Percentiles rank a stretch among this genome's conserved stretches.
Conservation (phyloP, 1,140 invertebrate species). For the Apis dorsata region DNA sequence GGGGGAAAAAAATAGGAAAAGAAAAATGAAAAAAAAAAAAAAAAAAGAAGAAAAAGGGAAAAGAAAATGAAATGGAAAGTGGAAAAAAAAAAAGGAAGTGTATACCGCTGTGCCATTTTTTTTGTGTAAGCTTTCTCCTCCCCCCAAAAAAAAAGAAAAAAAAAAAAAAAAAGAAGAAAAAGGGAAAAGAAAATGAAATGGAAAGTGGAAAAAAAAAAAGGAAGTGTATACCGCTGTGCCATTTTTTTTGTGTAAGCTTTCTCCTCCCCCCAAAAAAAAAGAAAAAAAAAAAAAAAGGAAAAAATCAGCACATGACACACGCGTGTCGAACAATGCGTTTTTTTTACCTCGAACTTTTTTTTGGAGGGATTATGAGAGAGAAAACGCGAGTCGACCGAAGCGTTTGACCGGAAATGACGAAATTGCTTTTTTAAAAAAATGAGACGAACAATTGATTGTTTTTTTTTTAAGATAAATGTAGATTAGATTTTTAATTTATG, state of each 20-base stretch:
- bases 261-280: not conserved
- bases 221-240: constrained; percentile 31
- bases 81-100: not conserved
- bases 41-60: no score
- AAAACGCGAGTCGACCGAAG: not conserved
- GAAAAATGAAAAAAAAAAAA: not conserved
- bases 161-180: not conserved
- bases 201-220: not conserved
- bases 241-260: constrained; percentile 18
- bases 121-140: not conserved
- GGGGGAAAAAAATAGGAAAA: not conserved
- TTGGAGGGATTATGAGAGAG: not conserved
- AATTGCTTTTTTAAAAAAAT: not conserved
- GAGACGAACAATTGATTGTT: not conserved
- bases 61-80: not conserved
- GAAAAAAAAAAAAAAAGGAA: not conserved
- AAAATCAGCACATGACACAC: not conserved
- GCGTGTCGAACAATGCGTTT: not conserved
- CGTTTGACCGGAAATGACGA: constrained; percentile 10
- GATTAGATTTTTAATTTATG: not conserved
- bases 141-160: not conserved
- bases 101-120: constrained; percentile 41
- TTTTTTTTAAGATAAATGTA: not conserved
- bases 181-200: not conserved
- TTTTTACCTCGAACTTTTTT: constrained; percentile 9